A percentile compares a stretch with the other conserved stretches of the same genome.
Evolutionary conservation across 2,797 vertebrate genomes (phyloP).

Genomic region (Florisuga fusca): DNA sequence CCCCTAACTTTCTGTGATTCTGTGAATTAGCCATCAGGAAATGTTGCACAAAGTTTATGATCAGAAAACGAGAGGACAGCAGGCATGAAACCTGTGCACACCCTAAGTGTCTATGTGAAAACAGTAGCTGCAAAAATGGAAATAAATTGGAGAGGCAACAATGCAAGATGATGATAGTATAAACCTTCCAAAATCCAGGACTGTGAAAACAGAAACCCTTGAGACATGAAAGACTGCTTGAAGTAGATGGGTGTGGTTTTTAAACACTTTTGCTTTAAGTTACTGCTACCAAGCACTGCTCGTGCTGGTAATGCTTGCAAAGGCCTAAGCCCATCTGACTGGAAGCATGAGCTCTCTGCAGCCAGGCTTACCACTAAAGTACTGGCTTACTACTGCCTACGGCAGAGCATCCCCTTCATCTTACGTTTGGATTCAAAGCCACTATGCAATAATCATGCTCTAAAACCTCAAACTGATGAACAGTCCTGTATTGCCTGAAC

Average conservation of each 20-base stretch:
- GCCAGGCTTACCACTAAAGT: no score
- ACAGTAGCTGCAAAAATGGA: background rate
- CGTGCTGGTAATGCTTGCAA: background rate
- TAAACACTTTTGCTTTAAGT: background rate
- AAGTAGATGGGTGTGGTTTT: background rate
- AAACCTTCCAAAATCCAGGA: background rate
- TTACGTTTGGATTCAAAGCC: background rate
- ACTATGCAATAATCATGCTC: background rate
- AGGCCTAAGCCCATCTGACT: background rate
- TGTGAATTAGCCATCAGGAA: background rate
- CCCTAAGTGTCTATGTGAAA: background rate
- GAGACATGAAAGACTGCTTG: background rate
- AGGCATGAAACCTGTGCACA: background rate
- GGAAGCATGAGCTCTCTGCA: background rate
- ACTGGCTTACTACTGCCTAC: fast-evolving
- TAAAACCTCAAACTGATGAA: background rate
- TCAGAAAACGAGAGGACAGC: background rate
- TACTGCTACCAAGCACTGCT: background rate
- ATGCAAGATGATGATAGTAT: background rate
- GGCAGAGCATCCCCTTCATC: background rate
- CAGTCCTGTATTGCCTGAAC: background rate
- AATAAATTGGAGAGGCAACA: background rate
- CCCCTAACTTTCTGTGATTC: no score
- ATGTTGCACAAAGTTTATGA: background rate
- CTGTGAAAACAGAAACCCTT: background rate